These are phyloP conservation scores for Sciaenops ocellatus DNA, from an alignment of 2,797 vertebrate species.

Conservation along the genomic window DNA sequence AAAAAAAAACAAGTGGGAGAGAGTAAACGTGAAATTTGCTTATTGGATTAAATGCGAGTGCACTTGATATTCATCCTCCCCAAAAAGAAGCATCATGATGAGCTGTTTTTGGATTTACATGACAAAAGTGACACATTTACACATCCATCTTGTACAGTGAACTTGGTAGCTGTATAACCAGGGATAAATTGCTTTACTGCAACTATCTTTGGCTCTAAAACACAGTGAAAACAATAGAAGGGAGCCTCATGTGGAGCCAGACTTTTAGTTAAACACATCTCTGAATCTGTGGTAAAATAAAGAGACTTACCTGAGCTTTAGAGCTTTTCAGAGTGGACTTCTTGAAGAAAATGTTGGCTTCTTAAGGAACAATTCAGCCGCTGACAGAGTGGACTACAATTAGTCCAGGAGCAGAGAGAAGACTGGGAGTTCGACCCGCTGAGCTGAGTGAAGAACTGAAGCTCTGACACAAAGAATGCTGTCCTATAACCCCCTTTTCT, in stretches of 20 bases:
- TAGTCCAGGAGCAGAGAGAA: constrained; percentile 57
- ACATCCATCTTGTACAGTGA: background rate
- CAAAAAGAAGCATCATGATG: constrained; percentile 9
- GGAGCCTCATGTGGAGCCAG: background rate
- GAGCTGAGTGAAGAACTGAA: constrained; percentile 42
- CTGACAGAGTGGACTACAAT: constrained; percentile 54
- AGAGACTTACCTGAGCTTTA: constrained; percentile 65
- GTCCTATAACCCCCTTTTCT: constrained; percentile 67
- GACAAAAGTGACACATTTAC: constrained; percentile 20
- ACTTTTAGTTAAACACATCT: background rate
- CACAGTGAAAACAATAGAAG: background rate
- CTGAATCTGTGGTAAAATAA: background rate
- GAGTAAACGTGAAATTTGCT: constrained; percentile 33
- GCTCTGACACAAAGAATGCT: constrained; percentile 60
- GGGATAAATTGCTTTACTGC: background rate
- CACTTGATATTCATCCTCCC: background rate
- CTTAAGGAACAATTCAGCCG: constrained; percentile 34
- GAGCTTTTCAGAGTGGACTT: constrained; percentile 30
- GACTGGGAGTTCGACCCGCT: constrained; percentile 35
- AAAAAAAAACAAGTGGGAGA: background rate
- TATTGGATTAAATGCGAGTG: constrained; percentile 36
- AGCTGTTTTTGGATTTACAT: constrained; percentile 19
- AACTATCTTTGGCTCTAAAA: background rate
- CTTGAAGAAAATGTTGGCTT: constrained; percentile 28
- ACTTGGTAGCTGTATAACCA: background rate